These are phyloP conservation scores for Charanyca ferruginea DNA, from an alignment of 2,888 invertebrate species.

Conservation along the genomic window DNA sequence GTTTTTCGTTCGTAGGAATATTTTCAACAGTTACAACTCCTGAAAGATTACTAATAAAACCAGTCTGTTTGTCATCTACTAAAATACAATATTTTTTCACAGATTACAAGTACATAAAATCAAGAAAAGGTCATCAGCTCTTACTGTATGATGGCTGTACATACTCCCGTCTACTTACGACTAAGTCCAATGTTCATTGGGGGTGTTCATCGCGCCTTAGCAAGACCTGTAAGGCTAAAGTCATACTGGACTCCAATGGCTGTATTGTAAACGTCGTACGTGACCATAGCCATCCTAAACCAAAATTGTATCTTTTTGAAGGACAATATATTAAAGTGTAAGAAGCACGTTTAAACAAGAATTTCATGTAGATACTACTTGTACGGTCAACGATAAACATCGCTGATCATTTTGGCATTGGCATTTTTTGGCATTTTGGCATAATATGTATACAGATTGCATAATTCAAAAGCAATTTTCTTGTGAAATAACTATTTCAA, in stretches of 20 bases:
- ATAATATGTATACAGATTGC: too few species aligned
- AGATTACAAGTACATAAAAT: constrained; percentile 25
- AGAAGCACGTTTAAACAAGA: too few species aligned
- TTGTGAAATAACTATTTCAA: too few species aligned
- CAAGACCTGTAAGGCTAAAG: constrained; percentile 10
- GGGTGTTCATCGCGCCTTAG: constrained; percentile 26
- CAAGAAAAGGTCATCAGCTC: constrained; percentile 10
- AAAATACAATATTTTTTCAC: background rate
- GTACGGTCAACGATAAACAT: too few species aligned
- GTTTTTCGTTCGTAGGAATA: too few species aligned
- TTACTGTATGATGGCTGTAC: constrained; percentile 13
- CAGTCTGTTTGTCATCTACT: background rate
- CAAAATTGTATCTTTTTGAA: background rate
- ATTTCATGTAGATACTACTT: too few species aligned
- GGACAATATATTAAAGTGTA: constrained; percentile 5
- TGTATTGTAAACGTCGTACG: background rate
- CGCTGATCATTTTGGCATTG: too few species aligned
- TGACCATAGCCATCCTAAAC: constrained; percentile 21
- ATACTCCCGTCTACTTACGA: background rate
- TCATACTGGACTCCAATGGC: constrained; percentile 4
- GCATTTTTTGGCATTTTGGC: too few species aligned
- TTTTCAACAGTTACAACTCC: too few species aligned
- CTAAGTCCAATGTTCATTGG: constrained; percentile 17
- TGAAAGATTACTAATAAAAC: too few species aligned
- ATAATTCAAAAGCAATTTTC: too few species aligned